A percentile compares a stretch with the other conserved stretches of the same genome.
These are phyloP conservation scores for Lampris incognitus DNA, from an alignment of 2,113 vertebrate species.

Conservation along the genomic window DNA sequence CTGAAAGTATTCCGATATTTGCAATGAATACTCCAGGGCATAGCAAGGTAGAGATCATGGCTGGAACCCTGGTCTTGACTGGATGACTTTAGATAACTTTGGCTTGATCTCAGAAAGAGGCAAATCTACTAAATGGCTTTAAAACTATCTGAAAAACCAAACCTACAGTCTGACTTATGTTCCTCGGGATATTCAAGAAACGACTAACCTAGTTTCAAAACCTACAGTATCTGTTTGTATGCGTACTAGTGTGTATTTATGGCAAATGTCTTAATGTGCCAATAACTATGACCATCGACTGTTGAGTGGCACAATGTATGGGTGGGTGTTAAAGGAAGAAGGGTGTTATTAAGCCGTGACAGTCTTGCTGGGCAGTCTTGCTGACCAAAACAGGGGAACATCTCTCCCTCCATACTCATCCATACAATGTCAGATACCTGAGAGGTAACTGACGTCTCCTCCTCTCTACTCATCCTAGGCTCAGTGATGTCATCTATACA, in stretches of 20 bases:
- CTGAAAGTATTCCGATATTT: too few species aligned
- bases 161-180: neutral
- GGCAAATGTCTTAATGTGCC: neutral
- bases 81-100: too few species aligned
- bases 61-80: too few species aligned
- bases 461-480: neutral
- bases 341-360: neutral
- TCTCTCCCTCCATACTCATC: slow-evolving; percentile 18
- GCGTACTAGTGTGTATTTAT: too few species aligned
- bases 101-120: too few species aligned
- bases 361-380: too few species aligned
- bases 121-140: too few species aligned
- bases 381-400: slow-evolving; percentile 16
- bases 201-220: too few species aligned
- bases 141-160: neutral
- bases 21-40: too few species aligned
- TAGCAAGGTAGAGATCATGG: too few species aligned
- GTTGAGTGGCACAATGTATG: neutral
- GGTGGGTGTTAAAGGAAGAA: slow-evolving; percentile 22
- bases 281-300: neutral
- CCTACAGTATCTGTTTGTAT: neutral
- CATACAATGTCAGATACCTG: slow-evolving; percentile 1
- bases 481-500: slow-evolving; percentile 16
- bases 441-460: too few species aligned
- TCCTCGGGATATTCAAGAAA: too few species aligned